phyloP scores from a whole-genome alignment of 2,888 invertebrate genomes.

The Kuschelorhynchus macadamiae region DNA sequence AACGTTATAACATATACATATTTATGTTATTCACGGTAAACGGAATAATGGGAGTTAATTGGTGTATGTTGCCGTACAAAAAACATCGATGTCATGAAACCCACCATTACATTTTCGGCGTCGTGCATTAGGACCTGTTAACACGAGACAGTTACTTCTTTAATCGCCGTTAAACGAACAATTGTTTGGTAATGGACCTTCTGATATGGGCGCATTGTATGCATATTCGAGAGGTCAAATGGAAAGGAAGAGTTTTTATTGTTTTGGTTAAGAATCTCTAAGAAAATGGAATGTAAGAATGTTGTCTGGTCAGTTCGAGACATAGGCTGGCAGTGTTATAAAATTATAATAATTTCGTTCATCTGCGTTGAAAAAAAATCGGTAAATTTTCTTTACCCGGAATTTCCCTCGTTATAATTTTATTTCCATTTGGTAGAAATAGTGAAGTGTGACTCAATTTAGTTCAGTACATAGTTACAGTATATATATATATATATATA shows the following conservation, averaged over 20 bases:
- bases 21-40: too few species aligned
- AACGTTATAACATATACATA: too few species aligned
- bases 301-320: neutral
- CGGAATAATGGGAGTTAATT: too few species aligned
- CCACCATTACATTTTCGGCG: constrained; percentile 28
- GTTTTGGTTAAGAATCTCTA: neutral
- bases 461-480: too few species aligned
- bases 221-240: constrained; percentile 22
- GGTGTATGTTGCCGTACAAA: constrained; percentile 13
- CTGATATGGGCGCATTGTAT: constrained; percentile 33
- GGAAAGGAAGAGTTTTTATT: constrained; percentile 5
- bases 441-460: too few species aligned
- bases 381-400: too few species aligned
- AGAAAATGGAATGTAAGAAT: neutral
- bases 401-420: too few species aligned
- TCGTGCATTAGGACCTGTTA: constrained; percentile 26
- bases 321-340: too few species aligned
- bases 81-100: constrained; percentile 21
- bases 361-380: too few species aligned
- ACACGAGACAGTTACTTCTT: constrained; percentile 32
- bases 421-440: too few species aligned
- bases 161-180: constrained; percentile 25
- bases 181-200: constrained; percentile 33
- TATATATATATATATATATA: constrained; percentile 8
- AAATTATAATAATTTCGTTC: too few species aligned